Conservation (phyloP, 2,113 vertebrate species). For the Mionectes macconnelli region DNA sequence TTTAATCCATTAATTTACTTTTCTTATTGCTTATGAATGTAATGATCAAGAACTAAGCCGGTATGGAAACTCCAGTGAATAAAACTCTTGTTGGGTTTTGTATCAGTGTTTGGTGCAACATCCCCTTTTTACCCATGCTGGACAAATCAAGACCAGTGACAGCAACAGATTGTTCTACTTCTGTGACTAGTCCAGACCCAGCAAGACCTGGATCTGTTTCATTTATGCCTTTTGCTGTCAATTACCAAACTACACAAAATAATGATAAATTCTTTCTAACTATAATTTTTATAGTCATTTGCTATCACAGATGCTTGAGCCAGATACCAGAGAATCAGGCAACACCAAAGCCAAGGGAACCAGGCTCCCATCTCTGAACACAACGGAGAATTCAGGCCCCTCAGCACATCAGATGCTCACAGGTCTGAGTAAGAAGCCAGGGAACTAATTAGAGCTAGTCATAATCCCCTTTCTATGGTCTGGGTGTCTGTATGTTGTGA, state of each 20-base stretch:
- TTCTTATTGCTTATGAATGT: neutral
- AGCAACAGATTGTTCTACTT: neutral
- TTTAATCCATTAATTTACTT: neutral
- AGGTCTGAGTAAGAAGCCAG: neutral
- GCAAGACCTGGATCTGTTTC: neutral
- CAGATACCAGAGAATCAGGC: neutral
- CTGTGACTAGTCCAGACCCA: neutral
- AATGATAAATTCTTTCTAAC: neutral
- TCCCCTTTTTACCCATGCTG: neutral
- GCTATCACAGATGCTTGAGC: neutral
- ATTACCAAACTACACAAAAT: neutral
- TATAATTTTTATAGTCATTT: neutral
- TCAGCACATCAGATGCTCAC: accelerated
- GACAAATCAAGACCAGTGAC: neutral
- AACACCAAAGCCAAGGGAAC: neutral
- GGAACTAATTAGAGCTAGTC: neutral
- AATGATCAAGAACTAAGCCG: neutral
- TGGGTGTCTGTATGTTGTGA: neutral
- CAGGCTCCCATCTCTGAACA: neutral
- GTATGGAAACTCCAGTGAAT: neutral
- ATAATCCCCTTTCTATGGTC: neutral
- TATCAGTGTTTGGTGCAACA: neutral
- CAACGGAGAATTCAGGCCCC: accelerated
- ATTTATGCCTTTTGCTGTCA: neutral
- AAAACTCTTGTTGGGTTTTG: neutral